Conservation (phyloP, 2,888 invertebrate genomes). For the Myopa testacea region DNA sequence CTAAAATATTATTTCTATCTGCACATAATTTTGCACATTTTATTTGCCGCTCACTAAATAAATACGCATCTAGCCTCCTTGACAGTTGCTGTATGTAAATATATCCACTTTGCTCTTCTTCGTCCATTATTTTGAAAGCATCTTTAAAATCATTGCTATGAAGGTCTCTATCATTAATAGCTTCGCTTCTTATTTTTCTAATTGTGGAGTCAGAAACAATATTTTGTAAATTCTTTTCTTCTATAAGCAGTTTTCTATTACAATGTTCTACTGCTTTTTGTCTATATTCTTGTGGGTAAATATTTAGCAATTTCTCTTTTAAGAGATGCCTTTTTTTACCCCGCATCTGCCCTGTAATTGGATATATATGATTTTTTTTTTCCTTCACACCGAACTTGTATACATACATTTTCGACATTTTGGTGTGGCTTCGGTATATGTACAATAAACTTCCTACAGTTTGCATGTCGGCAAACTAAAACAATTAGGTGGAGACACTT, state of each 20-base stretch:
- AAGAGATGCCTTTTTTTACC: background rate
- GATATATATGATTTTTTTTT: background rate
- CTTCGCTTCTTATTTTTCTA: constrained; percentile 9
- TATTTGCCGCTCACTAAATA: constrained; percentile 14
- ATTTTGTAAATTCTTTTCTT: constrained; percentile 15
- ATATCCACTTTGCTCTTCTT: background rate
- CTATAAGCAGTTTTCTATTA: background rate
- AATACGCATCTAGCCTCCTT: background rate
- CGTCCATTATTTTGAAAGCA: constrained; percentile 5
- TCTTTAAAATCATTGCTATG: constrained; percentile 11
- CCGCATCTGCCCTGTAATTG: background rate
- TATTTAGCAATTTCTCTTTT: background rate
- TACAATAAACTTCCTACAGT: background rate
- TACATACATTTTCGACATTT: background rate
- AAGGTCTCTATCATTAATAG: background rate
- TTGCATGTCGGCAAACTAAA: background rate
- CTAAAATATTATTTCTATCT: background rate
- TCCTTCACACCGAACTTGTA: background rate
- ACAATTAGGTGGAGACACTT: background rate
- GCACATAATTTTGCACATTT: background rate
- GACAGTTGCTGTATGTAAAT: background rate
- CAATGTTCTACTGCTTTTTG: background rate
- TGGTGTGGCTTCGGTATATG: background rate
- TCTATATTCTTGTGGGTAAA: background rate
- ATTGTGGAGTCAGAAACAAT: constrained; percentile 12